These are phyloP conservation scores for Rhamnusium bicolor DNA, from an alignment of 2,888 invertebrate species.

Conservation along the genomic window DNA sequence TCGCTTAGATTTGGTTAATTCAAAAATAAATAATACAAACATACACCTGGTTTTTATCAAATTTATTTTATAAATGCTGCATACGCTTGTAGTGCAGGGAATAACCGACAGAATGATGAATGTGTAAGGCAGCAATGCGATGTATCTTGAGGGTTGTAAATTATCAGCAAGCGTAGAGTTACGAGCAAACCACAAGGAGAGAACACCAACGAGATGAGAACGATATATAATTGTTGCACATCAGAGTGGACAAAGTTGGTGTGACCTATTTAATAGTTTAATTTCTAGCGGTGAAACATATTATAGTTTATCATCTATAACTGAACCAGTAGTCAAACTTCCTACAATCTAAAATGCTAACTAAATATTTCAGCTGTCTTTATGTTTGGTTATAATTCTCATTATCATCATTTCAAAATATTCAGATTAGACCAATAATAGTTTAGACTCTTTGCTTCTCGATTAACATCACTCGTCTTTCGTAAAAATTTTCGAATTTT, in stretches of 20 bases:
- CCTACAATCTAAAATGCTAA: not conserved
- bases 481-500: too few relatives aligned
- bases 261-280: not conserved
- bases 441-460: too few relatives aligned
- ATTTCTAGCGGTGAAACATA: conserved; percentile 7
- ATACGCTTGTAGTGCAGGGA: conserved; percentile 32
- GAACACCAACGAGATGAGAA: conserved; percentile 23
- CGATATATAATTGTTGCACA: conserved; percentile 31
- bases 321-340: not conserved
- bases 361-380: not conserved
- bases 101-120: conserved; percentile 43
- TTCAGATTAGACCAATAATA: too few relatives aligned
- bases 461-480: too few relatives aligned
- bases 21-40: not conserved
- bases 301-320: conserved; percentile 4
- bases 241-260: conserved; percentile 26
- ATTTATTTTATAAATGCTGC: conserved; percentile 29
- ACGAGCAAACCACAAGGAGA: conserved; percentile 37
- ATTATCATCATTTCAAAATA: too few relatives aligned
- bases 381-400: too few relatives aligned
- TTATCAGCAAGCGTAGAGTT: conserved; percentile 34
- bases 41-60: conserved; percentile 13
- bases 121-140: conserved; percentile 26
- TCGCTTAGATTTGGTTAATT: too few relatives aligned
- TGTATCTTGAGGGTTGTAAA: conserved; percentile 42